Evolutionary conservation across 1,140 invertebrate species (phyloP).

Genomic region (Solenopsis fugax): DNA sequence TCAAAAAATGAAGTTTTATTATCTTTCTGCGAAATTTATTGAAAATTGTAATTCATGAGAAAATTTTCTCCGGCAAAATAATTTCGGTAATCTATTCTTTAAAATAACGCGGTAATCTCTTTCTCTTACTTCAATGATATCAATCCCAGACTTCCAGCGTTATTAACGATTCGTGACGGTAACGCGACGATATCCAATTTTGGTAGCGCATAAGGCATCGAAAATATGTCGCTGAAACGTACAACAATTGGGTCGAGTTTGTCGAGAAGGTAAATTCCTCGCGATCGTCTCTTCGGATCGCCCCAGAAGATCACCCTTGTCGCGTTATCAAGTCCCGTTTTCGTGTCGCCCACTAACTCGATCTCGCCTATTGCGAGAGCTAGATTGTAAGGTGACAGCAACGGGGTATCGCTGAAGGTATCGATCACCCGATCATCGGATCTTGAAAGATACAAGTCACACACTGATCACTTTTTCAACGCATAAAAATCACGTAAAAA

Average conservation of each 20-base stretch:
- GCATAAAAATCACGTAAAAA: not conserved
- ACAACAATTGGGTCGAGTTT: constrained; percentile 87
- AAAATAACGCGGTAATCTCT: not conserved
- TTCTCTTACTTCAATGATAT: constrained; percentile 85
- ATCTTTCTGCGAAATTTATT: not conserved
- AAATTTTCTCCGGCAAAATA: not conserved
- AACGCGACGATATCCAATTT: constrained; percentile 90
- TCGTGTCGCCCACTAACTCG: constrained; percentile 51
- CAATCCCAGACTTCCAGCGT: constrained; percentile 85
- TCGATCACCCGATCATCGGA: constrained; percentile 82
- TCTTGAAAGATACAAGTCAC: constrained; percentile 66
- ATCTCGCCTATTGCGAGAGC: constrained; percentile 89
- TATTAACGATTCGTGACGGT: constrained; percentile 87
- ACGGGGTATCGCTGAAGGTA: constrained; percentile 87
- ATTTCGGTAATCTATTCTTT: not conserved
- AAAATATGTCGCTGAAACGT: constrained; percentile 88
- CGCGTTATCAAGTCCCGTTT: constrained; percentile 68
- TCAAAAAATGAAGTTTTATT: constrained; percentile 12
- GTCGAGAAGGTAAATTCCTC: constrained; percentile 87
- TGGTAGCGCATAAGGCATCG: constrained; percentile 87
- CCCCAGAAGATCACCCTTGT: constrained; percentile 87
- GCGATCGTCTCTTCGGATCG: constrained; percentile 85
- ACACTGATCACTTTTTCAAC: not conserved
- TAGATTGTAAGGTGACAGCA: constrained; percentile 90
- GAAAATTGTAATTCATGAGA: not conserved